Percentiles rank a stretch among this genome's conserved stretches.
Conservation (phyloP, 2,797 vertebrate species). For the Galaxias olidus region DNA sequence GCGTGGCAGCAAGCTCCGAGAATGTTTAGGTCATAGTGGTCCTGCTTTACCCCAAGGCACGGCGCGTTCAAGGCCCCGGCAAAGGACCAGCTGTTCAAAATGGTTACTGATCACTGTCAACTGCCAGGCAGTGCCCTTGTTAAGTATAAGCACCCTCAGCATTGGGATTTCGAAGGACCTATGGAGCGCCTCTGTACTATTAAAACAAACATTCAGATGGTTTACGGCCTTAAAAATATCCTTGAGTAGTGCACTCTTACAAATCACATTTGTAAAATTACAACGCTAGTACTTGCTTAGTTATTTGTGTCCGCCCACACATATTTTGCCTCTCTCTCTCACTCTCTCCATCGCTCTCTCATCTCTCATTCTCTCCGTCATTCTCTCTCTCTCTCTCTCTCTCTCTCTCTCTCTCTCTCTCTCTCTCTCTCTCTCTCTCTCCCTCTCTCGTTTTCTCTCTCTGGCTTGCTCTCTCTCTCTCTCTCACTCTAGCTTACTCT, state of each 20-base stretch:
- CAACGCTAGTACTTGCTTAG: no score
- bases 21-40: slow-evolving; percentile 5
- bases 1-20: neutral
- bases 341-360: neutral
- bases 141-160: slow-evolving; percentile 15
- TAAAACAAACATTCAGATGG: slow-evolving; percentile 22
- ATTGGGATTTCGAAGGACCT: neutral
- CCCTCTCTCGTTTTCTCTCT: neutral
- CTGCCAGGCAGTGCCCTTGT: slow-evolving; percentile 15
- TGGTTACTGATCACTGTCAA: slow-evolving; percentile 14
- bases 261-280: no score
- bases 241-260: slow-evolving; percentile 23
- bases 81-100: slow-evolving; percentile 28
- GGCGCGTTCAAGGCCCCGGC: slow-evolving; percentile 12
- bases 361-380: neutral
- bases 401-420: neutral
- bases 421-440: neutral
- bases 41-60: slow-evolving; percentile 4
- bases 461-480: neutral
- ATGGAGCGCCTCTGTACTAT: slow-evolving; percentile 11
- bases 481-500: neutral
- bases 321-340: neutral
- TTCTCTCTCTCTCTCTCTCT: neutral
- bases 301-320: no score
- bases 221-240: slow-evolving; percentile 10